Evolutionary conservation across 2,888 invertebrate species (phyloP), one percentile per base, ranked within the genome.

Genomic region (Stenurella melanura): DNA sequence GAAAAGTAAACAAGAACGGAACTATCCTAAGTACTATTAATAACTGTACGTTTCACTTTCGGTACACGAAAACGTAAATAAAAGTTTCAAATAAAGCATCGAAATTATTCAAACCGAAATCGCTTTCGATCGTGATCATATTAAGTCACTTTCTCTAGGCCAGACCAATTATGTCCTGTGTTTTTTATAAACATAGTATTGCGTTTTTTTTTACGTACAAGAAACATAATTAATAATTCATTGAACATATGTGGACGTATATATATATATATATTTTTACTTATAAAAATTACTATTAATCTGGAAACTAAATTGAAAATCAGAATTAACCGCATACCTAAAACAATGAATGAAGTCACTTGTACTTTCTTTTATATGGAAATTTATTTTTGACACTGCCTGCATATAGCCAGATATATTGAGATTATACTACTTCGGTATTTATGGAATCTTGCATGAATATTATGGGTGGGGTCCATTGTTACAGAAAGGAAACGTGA

Each of bases 81-180:
- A 50, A 12, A 10, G 34, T 57, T 57, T 58, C 58, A 57, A 57
- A 17, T 34, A 17, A 34, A 57, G 34, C 69, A 69, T 58, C 34
- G 26, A 18, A 58, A 58, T 30, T 69, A 38, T 58, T 38, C 58
- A 58, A 69, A 69, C 18, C 38, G 34, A 69, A 68, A 57, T 26
- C 38, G 58, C 38, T 69, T 69, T 58, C 57, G 34, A 38, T 58
- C 58, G 69, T 57, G 67, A 11, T 64, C 30, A 67, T 67, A 67
- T 50, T 26, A 17, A 17, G 54, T 19, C 58, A 38, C 69, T 69
- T 69, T 69, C 69, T 69, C 69, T 12, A 5, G 19, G 30, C 66
- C 54, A 54, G 66, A 21, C 21, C 18, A 21, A 50, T n/a, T 67
- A 56, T 67, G 67, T 56, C 66, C 66, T 12, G 67, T 67, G 15